Percentiles rank a stretch among this genome's conserved stretches.
phyloP scores from a whole-genome alignment of 2,113 vertebrate species.

The Lethenteron camtschaticum region DNA sequence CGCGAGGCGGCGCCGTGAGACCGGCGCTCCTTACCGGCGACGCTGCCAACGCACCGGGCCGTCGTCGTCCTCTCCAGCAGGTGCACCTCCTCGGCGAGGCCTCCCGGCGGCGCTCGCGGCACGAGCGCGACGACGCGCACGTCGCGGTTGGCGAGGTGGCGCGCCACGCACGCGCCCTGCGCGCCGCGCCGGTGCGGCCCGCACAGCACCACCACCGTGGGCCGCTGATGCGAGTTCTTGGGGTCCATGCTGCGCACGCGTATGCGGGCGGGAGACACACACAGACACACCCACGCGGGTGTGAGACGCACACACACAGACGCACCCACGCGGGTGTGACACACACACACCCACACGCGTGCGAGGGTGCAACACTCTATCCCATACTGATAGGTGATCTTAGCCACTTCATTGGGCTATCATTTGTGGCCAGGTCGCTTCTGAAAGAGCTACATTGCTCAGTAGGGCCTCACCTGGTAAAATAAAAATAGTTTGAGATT shows the following conservation, averaged over 20 bases:
- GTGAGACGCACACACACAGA: not conserved
- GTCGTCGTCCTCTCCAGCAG: slow-evolving; percentile 29
- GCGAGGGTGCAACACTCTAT: no score
- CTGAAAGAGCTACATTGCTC: no score
- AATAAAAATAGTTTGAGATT: no score
- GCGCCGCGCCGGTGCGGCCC: slow-evolving; percentile 85
- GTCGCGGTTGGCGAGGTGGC: slow-evolving; percentile 86
- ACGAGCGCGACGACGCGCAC: slow-evolving; percentile 76
- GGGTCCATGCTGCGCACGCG: slow-evolving; percentile 60
- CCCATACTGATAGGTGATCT: no score
- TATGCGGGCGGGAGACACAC: not conserved
- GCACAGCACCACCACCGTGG: slow-evolving; percentile 66
- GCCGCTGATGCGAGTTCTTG: slow-evolving; percentile 84
- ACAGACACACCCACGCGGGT: not conserved
- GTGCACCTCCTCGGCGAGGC: slow-evolving; percentile 66
- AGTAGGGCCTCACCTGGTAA: no score
- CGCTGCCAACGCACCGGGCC: not conserved
- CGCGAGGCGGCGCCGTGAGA: no score
- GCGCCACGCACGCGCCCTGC: slow-evolving; percentile 87
- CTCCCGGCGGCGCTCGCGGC: slow-evolving; percentile 71
- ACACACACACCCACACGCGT: no score
- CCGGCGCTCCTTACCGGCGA: not conserved
- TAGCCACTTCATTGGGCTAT: no score
- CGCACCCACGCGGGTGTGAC: no score
- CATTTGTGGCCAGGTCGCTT: no score